Evolutionary conservation across 2,113 vertebrate genomes (phyloP).

Genomic region (Ameiurus melas): DNA sequence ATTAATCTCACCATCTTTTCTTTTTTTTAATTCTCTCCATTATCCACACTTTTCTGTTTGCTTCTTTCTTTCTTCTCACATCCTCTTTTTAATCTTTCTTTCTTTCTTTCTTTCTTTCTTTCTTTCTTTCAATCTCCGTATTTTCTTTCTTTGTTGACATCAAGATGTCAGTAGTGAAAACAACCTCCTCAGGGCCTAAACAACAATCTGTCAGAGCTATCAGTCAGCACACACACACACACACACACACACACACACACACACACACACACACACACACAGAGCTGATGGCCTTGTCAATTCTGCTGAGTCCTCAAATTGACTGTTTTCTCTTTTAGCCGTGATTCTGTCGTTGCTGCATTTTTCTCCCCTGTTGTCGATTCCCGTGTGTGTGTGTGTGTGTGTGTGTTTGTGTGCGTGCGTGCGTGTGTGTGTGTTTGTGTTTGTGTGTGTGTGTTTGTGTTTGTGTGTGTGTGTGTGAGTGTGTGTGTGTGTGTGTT

Average conservation of each 20-base stretch:
- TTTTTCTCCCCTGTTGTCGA: neutral
- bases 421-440: slow-evolving; percentile 10
- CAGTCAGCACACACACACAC: neutral
- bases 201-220: neutral
- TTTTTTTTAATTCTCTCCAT: too few species aligned
- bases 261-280: too few species aligned
- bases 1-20: too few species aligned
- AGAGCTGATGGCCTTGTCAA: slow-evolving; percentile 3
- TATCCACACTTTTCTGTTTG: too few species aligned
- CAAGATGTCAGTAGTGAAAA: neutral
- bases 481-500: slow-evolving; percentile 16
- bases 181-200: neutral
- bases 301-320: slow-evolving; percentile 28
- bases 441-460: too few species aligned
- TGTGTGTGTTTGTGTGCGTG: slow-evolving; percentile 4
- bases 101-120: too few species aligned
- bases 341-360: neutral
- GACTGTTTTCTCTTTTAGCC: slow-evolving; percentile 31
- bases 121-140: too few species aligned
- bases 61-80: too few species aligned
- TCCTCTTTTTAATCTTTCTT: neutral
- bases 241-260: neutral
- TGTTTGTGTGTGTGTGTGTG: slow-evolving; percentile 7
- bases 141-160: neutral
- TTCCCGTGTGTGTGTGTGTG: neutral